Evolutionary conservation across 2,888 invertebrate genomes (phyloP).

Genomic region (Tinea pellionella): DNA sequence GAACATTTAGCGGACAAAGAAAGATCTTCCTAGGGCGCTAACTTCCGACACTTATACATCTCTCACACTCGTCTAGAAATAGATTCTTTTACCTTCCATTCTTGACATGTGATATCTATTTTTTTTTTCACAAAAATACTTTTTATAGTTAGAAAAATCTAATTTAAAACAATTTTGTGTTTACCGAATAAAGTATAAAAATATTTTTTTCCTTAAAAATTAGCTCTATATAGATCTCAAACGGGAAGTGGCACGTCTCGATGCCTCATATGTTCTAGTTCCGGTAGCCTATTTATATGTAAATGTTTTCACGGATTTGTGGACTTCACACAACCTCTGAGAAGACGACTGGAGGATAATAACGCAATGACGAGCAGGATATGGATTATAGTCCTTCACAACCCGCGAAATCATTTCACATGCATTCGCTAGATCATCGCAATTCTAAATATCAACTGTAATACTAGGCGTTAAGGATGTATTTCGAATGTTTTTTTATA

Average conservation of each 20-base stretch:
- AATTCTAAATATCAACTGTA: not conserved
- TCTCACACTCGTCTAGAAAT: too few species aligned
- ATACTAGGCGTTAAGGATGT: not conserved
- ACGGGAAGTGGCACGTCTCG: not conserved
- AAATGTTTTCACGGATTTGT: conserved; percentile 19
- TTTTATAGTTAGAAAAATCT: too few species aligned
- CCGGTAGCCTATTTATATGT: conserved; percentile 22
- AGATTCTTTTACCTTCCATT: too few species aligned
- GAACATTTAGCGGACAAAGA: too few species aligned
- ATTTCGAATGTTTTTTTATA: not conserved
- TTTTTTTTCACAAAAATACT: too few species aligned
- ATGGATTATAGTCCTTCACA: not conserved
- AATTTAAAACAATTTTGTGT: too few species aligned
- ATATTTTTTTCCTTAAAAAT: too few species aligned
- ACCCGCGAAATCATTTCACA: not conserved
- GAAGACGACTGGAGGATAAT: not conserved
- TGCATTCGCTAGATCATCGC: not conserved
- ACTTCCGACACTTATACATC: too few species aligned
- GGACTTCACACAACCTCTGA: conserved; percentile 14
- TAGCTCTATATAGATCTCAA: conserved; percentile 15
- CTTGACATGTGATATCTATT: too few species aligned
- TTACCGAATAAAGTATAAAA: too few species aligned
- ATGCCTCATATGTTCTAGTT: conserved; percentile 17
- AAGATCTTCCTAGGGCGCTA: too few species aligned
- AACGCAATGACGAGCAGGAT: not conserved